Percentiles rank a stretch among this genome's conserved stretches.
phyloP scores from a whole-genome alignment of 2,888 invertebrate species.

The Trichogramma dendrolimi region DNA sequence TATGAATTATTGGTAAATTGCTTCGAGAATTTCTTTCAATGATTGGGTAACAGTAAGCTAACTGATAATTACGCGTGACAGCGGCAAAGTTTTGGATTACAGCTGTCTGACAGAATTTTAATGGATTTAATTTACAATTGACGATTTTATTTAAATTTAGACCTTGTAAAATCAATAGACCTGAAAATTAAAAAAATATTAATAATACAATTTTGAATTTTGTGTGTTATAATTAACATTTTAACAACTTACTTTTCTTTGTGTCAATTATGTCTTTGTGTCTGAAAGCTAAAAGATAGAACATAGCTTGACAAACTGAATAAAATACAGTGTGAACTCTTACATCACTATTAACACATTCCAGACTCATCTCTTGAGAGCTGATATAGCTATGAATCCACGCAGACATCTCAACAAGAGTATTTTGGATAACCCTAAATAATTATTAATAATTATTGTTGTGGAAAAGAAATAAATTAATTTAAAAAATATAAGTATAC shows the following conservation, averaged over 20 bases:
- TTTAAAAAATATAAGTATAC: conserved; percentile 11
- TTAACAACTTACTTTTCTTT: conserved; percentile 66
- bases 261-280: conserved; percentile 75
- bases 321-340: conserved; percentile 85
- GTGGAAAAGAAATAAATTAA: conserved; percentile 7
- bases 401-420: conserved; percentile 66
- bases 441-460: conserved; percentile 2
- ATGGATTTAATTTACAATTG: conserved; percentile 81
- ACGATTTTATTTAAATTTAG: conserved; percentile 83
- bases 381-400: conserved; percentile 85
- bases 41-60: conserved; percentile 87
- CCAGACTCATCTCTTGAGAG: conserved; percentile 58
- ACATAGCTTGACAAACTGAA: conserved; percentile 85
- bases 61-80: conserved; percentile 76
- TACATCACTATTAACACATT: conserved; percentile 57
- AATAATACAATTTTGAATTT: conserved; percentile 12
- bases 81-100: conserved; percentile 78
- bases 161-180: conserved; percentile 72
- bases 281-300: conserved; percentile 87
- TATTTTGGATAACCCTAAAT: conserved; percentile 57
- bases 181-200: conserved; percentile 56
- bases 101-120: conserved; percentile 73
- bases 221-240: background rate
- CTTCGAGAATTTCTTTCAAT: conserved; percentile 77
- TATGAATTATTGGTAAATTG: conserved; percentile 57